phyloP scores from a whole-genome alignment of 1,140 invertebrate species.

The Neodiprion lecontei region DNA sequence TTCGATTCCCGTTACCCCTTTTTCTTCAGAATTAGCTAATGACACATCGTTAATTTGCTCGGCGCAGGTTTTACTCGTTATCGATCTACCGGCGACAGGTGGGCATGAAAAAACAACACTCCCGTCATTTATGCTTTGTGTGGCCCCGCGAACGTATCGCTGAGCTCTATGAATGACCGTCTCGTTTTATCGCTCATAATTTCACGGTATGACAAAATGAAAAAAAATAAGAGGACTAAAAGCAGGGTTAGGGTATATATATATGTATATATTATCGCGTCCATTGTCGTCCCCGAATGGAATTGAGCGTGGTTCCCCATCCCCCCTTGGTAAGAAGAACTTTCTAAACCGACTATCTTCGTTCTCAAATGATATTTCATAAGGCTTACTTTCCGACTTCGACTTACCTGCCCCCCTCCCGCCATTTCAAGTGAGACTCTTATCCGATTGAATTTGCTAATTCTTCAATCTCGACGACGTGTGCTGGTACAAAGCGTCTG shows the following conservation, averaged over 20 bases:
- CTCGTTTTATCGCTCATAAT: too few species aligned
- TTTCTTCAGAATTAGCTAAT: background rate
- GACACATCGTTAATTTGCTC: background rate
- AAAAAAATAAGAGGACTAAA: too few species aligned
- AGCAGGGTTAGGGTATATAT: too few species aligned
- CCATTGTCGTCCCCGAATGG: conserved; percentile 1
- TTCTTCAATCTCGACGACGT: background rate
- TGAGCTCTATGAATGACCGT: too few species aligned
- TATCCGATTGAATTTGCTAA: conserved; percentile 7
- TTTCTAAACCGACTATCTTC: background rate
- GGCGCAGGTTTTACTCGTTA: too few species aligned
- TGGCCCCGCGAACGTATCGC: too few species aligned
- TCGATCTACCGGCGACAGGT: too few species aligned
- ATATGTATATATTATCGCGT: background rate
- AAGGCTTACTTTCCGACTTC: background rate
- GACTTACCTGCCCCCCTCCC: background rate
- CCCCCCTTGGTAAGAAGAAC: background rate
- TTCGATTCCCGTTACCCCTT: too few species aligned
- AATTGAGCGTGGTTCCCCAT: background rate
- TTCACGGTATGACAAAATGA: too few species aligned
- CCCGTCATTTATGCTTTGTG: too few species aligned
- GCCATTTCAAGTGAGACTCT: background rate
- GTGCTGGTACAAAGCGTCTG: background rate
- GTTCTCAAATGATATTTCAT: background rate
- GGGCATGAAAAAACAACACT: too few species aligned